A percentile compares a stretch with the other conserved stretches of the same genome.
Evolutionary conservation across 2,888 invertebrate genomes (phyloP).

Genomic region (Agelastica alni): DNA sequence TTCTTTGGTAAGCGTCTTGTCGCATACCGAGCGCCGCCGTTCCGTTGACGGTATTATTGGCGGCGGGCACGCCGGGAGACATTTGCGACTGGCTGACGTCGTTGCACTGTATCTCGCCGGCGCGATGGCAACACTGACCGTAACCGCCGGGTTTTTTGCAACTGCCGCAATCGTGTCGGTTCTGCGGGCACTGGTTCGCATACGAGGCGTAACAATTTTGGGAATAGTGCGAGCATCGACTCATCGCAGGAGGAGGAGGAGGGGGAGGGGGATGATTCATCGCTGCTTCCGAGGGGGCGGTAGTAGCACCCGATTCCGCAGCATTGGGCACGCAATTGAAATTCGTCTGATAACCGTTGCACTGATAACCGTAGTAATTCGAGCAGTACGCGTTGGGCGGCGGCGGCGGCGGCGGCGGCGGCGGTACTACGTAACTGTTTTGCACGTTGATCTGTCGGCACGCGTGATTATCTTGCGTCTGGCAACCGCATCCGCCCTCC

Average conservation of each 20-base stretch:
- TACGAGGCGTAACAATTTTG: slow-evolving; percentile 39
- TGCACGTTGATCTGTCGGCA: slow-evolving; percentile 42
- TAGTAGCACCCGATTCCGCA: slow-evolving; percentile 50
- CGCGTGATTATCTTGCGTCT: slow-evolving; percentile 37
- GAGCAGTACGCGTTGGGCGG: slow-evolving; percentile 40
- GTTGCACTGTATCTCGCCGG: slow-evolving; percentile 60
- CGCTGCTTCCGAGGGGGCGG: slow-evolving; percentile 52
- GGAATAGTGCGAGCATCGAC: slow-evolving; percentile 46
- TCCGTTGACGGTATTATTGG: slow-evolving; percentile 20
- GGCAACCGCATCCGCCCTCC: slow-evolving; percentile 43
- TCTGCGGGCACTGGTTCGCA: slow-evolving; percentile 32
- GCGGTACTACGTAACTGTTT: slow-evolving; percentile 37
- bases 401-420: slow-evolving; percentile 22
- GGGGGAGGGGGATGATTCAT: slow-evolving; percentile 47
- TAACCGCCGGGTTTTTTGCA: slow-evolving; percentile 42
- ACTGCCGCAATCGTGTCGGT: slow-evolving; percentile 45
- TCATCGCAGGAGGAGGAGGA: slow-evolving; percentile 53
- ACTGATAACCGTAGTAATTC: slow-evolving; percentile 44
- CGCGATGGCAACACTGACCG: slow-evolving; percentile 37
- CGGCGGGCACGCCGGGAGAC: slow-evolving; percentile 53
- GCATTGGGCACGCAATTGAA: slow-evolving; percentile 43
- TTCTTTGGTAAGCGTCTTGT: slow-evolving; percentile 85
- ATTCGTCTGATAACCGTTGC: slow-evolving; percentile 36
- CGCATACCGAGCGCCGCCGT: slow-evolving; percentile 65
- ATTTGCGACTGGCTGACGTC: slow-evolving; percentile 62